Evolutionary conservation across 2,888 invertebrate species (phyloP).

Genomic region (Helobdella robusta): DNA sequence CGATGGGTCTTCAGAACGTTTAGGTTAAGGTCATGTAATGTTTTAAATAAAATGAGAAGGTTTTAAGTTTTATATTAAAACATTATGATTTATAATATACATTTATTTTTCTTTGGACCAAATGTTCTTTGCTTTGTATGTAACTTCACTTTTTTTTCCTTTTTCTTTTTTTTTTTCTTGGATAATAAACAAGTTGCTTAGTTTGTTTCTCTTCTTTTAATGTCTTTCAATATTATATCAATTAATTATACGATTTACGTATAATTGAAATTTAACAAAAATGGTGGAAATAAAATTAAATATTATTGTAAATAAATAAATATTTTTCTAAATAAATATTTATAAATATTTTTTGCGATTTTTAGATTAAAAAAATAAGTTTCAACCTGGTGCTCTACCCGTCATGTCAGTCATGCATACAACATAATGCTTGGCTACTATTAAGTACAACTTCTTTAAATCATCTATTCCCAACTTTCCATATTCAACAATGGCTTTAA

Average conservation of each 20-base stretch:
- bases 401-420: constrained; percentile 41
- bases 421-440: constrained; percentile 38
- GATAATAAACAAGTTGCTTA: background rate
- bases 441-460: constrained; percentile 34
- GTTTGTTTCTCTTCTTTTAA: no score
- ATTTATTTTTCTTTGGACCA: no score
- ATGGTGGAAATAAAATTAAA: background rate
- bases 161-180: no score
- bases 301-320: background rate
- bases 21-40: no score
- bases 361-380: background rate
- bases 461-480: constrained; percentile 26
- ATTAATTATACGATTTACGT: no score
- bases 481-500: constrained; percentile 34
- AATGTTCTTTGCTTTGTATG: no score
- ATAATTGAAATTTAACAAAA: background rate
- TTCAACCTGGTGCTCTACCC: constrained; percentile 37
- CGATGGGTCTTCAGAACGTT: no score
- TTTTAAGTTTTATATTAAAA: no score
- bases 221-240: no score
- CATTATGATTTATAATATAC: no score
- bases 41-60: no score
- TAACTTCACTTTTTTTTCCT: no score
- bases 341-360: background rate
- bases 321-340: background rate